Evolutionary conservation across 2,888 invertebrate genomes (phyloP), one percentile per base, ranked within the genome.

Genomic region (Phragmatobia fuliginosa): DNA sequence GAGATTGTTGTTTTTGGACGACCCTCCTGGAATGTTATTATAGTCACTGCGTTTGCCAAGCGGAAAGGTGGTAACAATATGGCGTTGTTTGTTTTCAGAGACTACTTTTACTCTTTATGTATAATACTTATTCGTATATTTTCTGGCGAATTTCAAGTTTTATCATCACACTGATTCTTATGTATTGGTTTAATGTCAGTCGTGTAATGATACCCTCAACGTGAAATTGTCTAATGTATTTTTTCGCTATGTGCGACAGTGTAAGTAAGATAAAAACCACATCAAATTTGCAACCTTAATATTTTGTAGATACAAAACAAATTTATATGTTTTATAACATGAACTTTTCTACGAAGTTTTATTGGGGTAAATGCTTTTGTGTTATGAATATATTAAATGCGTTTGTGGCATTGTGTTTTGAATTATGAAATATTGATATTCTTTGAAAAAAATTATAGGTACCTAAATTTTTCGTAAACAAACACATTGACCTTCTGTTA

Each of bases 1-100:
- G 36, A 49, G 31, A 61, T 10, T 38, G 49, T 66, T 60, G 60
- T 62, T 62, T 67, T 52, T 38, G 52, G 28, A 28, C 36, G 32
- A 61, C 33, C 41, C 36, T 56, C 49, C 56, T 56, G 18, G 36
- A 61, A 62, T 66, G 31, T 67, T 67, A 61, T 62, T 67, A 61
- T 56, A 45, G 60, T 28, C 49, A 33, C 59, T 66, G 59, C n/a
- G 49, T 49, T 67, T 67, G 62, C 62, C 62, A 62, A 56, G 56
- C 38, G 28, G 62, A 61, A 49, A 60, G 45, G 33, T 67, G 60
- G 45, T 67, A 61, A 67, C 38, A 67, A 62, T 25, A 67, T 60
- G 21, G 52, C 45, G 33, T 31, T 67, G 49, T 67, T 67, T 67
- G 62, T 62, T 67, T 60, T 49, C 36, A 16, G 5, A 66, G 32